Conservation (phyloP, 1,140 invertebrate species). For the Papilio dardanus region DNA sequence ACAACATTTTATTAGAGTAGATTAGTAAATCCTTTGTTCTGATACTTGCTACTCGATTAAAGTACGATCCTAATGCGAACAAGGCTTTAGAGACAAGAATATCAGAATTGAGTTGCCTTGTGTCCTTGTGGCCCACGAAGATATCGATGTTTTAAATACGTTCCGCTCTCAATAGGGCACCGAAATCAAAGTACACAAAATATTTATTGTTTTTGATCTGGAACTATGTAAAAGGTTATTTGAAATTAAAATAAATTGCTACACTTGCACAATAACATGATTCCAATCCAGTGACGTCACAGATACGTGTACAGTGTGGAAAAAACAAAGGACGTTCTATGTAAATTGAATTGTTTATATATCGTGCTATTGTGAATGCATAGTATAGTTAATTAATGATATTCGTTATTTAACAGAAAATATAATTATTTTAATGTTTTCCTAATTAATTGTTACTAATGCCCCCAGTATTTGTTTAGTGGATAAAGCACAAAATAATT, state of each 20-base stretch:
- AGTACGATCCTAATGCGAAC: too few species aligned
- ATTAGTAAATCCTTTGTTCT: too few species aligned
- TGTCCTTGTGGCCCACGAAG: too few species aligned
- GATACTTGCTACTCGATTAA: too few species aligned
- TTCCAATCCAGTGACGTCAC: not conserved
- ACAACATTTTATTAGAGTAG: too few species aligned
- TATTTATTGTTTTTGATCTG: not conserved
- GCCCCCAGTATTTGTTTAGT: constrained; percentile 41
- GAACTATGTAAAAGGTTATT: not conserved
- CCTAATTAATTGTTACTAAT: constrained; percentile 28
- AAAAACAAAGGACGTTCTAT: not conserved
- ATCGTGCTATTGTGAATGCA: not conserved
- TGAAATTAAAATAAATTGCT: not conserved
- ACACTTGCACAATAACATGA: not conserved
- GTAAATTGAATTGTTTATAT: not conserved
- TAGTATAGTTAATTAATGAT: not conserved
- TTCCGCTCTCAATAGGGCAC: constrained; percentile 20
- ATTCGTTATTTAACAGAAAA: not conserved
- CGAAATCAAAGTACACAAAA: constrained; percentile 37
- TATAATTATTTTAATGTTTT: not conserved
- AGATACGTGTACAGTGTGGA: not conserved
- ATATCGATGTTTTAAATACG: not conserved
- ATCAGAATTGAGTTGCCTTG: too few species aligned
- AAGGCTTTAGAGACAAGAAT: too few species aligned
- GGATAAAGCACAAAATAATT: constrained; percentile 16